These are phyloP conservation scores for Leptinotarsa juncta DNA, from an alignment of 2,888 invertebrate species.

Conservation along the genomic window DNA sequence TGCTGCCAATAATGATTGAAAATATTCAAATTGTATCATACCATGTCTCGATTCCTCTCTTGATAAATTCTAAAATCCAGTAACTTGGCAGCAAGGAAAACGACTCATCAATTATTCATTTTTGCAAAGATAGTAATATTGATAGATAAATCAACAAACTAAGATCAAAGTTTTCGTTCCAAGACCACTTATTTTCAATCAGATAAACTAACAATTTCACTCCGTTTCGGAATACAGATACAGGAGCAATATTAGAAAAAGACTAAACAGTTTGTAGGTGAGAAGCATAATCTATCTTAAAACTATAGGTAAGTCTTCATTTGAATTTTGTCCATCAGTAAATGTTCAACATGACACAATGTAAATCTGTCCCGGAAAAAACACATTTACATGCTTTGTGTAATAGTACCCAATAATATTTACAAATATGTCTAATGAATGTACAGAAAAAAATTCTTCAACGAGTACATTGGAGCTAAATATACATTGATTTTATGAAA, in stretches of 20 bases:
- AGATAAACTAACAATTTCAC: too few relatives aligned
- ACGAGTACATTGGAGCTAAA: constrained; percentile 1
- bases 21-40: too few relatives aligned
- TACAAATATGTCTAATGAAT: constrained; percentile 37
- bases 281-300: neutral
- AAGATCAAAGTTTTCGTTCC: too few relatives aligned
- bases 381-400: constrained; percentile 28
- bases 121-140: too few relatives aligned
- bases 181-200: too few relatives aligned
- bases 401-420: constrained; percentile 28
- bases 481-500: neutral
- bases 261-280: neutral
- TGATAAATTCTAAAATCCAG: too few relatives aligned
- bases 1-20: too few relatives aligned
- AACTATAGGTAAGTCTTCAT: constrained; percentile 25
- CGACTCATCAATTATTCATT: too few relatives aligned
- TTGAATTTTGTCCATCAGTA: constrained; percentile 15
- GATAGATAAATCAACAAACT: too few relatives aligned
- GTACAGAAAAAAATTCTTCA: constrained; percentile 24
- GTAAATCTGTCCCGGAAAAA: neutral
- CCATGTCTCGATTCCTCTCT: too few relatives aligned
- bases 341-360: neutral
- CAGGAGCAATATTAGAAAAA: neutral
- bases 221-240: too few relatives aligned
- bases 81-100: too few relatives aligned